Evolutionary conservation across 1,140 invertebrate genomes (phyloP), one percentile per base, ranked within the genome.

Genomic region (Marisa cornuarietis): DNA sequence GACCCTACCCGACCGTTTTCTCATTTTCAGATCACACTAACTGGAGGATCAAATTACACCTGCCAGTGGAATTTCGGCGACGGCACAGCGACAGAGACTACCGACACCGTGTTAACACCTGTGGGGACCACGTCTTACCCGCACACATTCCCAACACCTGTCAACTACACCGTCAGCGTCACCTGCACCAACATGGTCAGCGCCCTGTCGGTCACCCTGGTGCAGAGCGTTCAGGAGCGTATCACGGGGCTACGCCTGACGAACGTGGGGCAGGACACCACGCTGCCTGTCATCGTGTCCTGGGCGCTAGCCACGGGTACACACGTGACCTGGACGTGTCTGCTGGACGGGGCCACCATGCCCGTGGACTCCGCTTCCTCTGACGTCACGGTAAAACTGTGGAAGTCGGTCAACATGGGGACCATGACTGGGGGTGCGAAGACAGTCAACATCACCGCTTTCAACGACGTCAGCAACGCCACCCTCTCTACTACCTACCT

Each of bases 171-270:
- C 20, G 83, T 87, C 54, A 75, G 16, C 49, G 79, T 84, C 10
- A 81, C 26, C 0, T 88, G 87, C 79, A n/a, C 71, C 11, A 88
- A 88, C 68, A 63, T 79, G n/a, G 80, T 87, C 6, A 85, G 82
- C 65, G 52, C 16, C 4, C 22, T 63, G 14, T n/a, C 68, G 11
- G 14, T 14, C 0, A 42, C 51, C 4, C 31, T 80, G 22, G 68
- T 22, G 13, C 78, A 81, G 20, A 71, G 42, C 8, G 82, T 85
- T 16, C 79, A 84, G 76, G 83, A 83, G 58, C 73, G 58, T n/a
- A 86, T 87, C 24, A 79, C 74, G 24, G 79, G 81, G 10, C 78
- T 88, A 0, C 22, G 58, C 0, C 65, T 88, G 61, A 22, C 79
- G 11, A 79, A 75, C 31, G 54, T 26, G 2, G 87, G 87, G 2